Evolutionary conservation across 2,113 vertebrate genomes (phyloP).

Genomic region (Canis aureus): DNA sequence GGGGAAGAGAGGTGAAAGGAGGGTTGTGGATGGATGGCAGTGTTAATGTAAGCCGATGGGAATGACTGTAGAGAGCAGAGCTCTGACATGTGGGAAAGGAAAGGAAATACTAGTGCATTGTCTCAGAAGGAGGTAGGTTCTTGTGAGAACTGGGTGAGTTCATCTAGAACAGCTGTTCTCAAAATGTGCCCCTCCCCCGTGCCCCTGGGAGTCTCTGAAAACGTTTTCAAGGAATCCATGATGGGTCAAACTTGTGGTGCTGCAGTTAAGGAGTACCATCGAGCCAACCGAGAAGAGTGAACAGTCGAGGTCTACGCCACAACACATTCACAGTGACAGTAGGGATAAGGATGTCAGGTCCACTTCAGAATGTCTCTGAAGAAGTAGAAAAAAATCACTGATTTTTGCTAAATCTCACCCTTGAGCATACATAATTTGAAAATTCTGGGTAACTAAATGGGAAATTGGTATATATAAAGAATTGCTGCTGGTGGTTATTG

Average conservation of each 20-base stretch:
- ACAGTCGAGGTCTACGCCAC: not conserved
- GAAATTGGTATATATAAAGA: not conserved
- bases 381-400: not conserved
- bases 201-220: not conserved
- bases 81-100: not conserved
- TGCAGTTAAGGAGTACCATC: not conserved
- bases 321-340: not conserved
- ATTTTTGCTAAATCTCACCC: constrained; percentile 23
- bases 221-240: not conserved
- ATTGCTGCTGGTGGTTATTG: not conserved
- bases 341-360: not conserved
- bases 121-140: not conserved
- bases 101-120: not conserved
- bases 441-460: not conserved
- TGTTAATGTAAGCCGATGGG: not conserved
- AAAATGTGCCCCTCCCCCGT: not conserved
- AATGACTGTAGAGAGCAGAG: not conserved
- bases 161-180: not conserved
- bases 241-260: not conserved
- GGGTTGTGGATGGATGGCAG: not conserved
- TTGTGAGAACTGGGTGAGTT: not conserved
- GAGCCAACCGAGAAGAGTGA: not conserved
- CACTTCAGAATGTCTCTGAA: not conserved
- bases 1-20: not conserved
- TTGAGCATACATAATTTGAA: not conserved